A percentile compares a stretch with the other conserved stretches of the same genome.
Evolutionary conservation across 2,888 invertebrate genomes (phyloP).

Genomic region (Watsonalla binaria): DNA sequence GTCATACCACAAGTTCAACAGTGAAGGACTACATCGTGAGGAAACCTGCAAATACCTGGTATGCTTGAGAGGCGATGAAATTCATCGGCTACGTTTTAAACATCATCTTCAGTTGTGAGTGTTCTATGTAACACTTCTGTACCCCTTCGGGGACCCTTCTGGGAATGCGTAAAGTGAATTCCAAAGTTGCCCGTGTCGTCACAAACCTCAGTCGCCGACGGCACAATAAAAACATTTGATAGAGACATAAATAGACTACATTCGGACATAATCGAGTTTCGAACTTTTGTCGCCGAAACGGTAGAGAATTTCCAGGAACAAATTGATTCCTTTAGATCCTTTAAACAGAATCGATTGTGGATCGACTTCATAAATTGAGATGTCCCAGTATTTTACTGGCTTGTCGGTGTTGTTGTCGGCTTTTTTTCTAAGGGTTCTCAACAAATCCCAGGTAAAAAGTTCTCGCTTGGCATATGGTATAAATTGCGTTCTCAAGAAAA

Average conservation of each 20-base stretch:
- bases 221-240: conserved; percentile 43
- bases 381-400: conserved; percentile 62
- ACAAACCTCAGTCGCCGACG: conserved; percentile 11
- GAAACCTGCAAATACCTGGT: too few relatives aligned
- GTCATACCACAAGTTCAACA: too few relatives aligned
- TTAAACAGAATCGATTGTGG: conserved; percentile 6
- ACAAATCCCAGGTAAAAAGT: conserved; percentile 51
- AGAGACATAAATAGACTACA: conserved; percentile 36
- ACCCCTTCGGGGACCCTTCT: too few relatives aligned
- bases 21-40: too few relatives aligned
- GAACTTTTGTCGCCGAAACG: conserved; percentile 37
- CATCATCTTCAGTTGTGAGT: too few relatives aligned
- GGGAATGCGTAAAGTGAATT: too few relatives aligned
- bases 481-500: conserved; percentile 57
- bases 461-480: conserved; percentile 50
- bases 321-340: conserved; percentile 32
- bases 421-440: conserved; percentile 48
- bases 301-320: conserved; percentile 23
- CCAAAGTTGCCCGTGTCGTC: too few relatives aligned
- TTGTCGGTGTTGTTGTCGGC: conserved; percentile 60
- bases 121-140: too few relatives aligned
- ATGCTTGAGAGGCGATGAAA: too few relatives aligned
- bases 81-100: too few relatives aligned
- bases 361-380: conserved; percentile 66
- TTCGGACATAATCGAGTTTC: conserved; percentile 32